These are phyloP conservation scores for Phocides pigmalion DNA, from an alignment of 1,140 invertebrate genomes.

Conservation along the genomic window DNA sequence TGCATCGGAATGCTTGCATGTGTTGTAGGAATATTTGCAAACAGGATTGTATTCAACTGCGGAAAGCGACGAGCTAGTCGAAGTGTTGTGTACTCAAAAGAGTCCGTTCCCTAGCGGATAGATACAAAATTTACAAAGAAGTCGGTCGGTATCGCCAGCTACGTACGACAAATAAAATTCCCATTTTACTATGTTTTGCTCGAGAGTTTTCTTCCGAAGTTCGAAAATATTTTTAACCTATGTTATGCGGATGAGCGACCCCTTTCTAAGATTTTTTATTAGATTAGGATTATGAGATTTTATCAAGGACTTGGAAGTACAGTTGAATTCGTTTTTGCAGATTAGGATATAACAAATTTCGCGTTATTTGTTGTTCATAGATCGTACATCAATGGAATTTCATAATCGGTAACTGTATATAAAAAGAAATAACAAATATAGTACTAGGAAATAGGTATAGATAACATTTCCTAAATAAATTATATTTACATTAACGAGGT, in stretches of 20 bases:
- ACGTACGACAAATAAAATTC: constrained; percentile 16
- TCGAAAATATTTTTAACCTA: constrained; percentile 13
- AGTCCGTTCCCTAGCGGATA: constrained; percentile 44
- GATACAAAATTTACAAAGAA: constrained; percentile 50
- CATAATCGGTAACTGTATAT: too few species aligned
- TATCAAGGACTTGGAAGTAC: background rate
- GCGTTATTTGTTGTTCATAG: background rate
- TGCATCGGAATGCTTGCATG: constrained; percentile 26
- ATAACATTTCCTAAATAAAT: too few species aligned
- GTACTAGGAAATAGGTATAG: too few species aligned
- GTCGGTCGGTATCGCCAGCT: constrained; percentile 29
- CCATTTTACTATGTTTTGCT: constrained; percentile 13
- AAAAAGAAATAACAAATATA: too few species aligned
- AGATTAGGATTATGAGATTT: constrained; percentile 3
- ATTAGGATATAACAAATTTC: background rate
- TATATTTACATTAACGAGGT: too few species aligned
- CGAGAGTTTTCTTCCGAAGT: constrained; percentile 3
- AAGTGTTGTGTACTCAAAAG: constrained; percentile 41
- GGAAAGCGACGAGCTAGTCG: constrained; percentile 32
- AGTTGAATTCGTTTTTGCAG: background rate
- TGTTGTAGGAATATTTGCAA: constrained; percentile 44
- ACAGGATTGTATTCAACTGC: constrained; percentile 48
- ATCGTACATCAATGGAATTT: too few species aligned
- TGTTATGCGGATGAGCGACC: background rate
- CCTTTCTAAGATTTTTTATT: constrained; percentile 3